A percentile compares a stretch with the other conserved stretches of the same genome.
These are phyloP conservation scores for Vulpes ferrilata DNA, from an alignment of 2,113 vertebrate species.

Conservation along the genomic window DNA sequence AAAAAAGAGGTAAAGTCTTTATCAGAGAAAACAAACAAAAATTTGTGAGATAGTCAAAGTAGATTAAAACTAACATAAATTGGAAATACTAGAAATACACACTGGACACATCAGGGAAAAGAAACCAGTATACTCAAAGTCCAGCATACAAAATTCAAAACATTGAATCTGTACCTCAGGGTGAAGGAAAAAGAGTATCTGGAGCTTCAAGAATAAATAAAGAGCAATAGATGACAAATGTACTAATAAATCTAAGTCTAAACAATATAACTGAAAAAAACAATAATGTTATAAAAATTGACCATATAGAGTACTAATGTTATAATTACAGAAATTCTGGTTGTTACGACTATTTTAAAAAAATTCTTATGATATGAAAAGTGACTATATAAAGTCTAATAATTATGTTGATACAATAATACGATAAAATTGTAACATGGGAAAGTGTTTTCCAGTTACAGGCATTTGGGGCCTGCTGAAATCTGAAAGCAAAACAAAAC, in stretches of 20 bases:
- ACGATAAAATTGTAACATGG: neutral
- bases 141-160: neutral
- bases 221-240: neutral
- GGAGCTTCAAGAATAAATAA: neutral
- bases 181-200: neutral
- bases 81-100: neutral
- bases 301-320: neutral
- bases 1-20: neutral
- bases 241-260: neutral
- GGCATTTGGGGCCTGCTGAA: neutral
- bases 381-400: neutral
- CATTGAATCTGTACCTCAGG: neutral
- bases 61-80: neutral
- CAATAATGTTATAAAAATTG: neutral
- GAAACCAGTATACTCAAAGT: neutral
- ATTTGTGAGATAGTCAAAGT: neutral
- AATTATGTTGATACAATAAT: neutral
- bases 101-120: neutral
- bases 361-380: neutral
- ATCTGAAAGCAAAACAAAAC: neutral
- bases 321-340: neutral
- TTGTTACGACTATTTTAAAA: neutral
- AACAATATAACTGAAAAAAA: neutral
- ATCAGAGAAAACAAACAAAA: neutral
- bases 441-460: neutral